These are phyloP conservation scores for Carabus problematicus DNA, from an alignment of 2,888 invertebrate genomes.

Conservation along the genomic window DNA sequence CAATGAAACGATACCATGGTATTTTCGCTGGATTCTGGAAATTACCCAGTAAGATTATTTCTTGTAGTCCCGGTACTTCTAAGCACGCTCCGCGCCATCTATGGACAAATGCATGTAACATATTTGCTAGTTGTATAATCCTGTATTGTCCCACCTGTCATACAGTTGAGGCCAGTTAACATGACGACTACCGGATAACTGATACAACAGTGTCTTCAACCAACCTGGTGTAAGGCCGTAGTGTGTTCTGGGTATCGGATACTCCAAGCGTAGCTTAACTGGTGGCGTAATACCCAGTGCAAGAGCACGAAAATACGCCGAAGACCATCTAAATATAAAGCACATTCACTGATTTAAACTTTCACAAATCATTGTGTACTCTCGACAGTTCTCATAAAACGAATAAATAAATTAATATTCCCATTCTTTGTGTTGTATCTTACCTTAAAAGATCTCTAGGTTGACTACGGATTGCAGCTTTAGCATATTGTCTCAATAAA, in stretches of 20 bases:
- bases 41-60: conserved; percentile 73
- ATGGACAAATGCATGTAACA: conserved; percentile 41
- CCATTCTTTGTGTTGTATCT: conserved; percentile 26
- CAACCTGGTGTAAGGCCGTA: conserved; percentile 83
- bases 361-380: too few species aligned
- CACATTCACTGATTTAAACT: too few species aligned
- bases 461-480: conserved; percentile 90
- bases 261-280: conserved; percentile 79
- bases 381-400: too few species aligned
- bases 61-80: conserved; percentile 56
- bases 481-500: conserved; percentile 85
- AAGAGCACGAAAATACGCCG: conserved; percentile 80
- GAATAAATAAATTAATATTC: neutral
- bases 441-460: conserved; percentile 79
- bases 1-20: conserved; percentile 76
- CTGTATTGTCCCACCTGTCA: conserved; percentile 48
- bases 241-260: conserved; percentile 71
- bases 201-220: conserved; percentile 76
- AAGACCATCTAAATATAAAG: conserved; percentile 70
- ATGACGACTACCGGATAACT: conserved; percentile 64
- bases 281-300: conserved; percentile 81
- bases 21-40: conserved; percentile 70
- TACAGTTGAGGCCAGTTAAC: conserved; percentile 53
- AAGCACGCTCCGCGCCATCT: conserved; percentile 74
- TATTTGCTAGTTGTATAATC: neutral